Evolutionary conservation across 1,140 invertebrate species (phyloP), one percentile per base, ranked within the genome.

Genomic region (Pachyrhynchus sulphureomaculatus): DNA sequence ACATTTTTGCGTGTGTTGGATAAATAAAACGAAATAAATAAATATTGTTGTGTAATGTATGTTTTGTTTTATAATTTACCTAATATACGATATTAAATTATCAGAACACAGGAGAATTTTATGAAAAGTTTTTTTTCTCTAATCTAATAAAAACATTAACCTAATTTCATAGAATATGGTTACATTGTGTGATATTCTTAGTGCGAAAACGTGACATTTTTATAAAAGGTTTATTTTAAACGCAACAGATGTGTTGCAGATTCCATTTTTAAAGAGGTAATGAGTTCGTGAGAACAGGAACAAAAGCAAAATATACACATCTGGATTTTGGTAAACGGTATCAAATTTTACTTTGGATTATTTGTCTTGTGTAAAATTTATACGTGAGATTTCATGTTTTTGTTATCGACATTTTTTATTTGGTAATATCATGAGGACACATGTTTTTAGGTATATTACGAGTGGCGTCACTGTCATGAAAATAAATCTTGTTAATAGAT

Each of bases 251-350:
- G 68, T 57, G 57, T 63, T 62, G 68, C 68, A 69, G 62, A 69
- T 67, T 69, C 51, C 51, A 61, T 58, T 57, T 55, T 47, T 59
- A 69, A 69, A 67, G 65, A 69, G 68, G 68, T 69, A 69, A 69
- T 59, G 65, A 65, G 65, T 63, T 63, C 68, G 65, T 69, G 68
- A 69, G 68, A 69, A 69, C 68, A 69, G 65, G 63, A 69, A 69
- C 65, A 69, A 69, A 69, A 67, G 64, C 63, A 67, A 62, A 65
- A 69, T 55, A 69, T 62, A 63, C 65, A 69, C 65, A 69, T 68
- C 64, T 68, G 66, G 64, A 66, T 53, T 63, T 66, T 55, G 20
- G 49, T 36, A 42, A 54, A 26, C 29, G 53, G 37, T 62, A 62
- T 62, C 51, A 36, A 62, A 62, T 62, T 37, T n/a, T 18, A 13